Evolutionary conservation across 1,140 invertebrate species (phyloP).

Genomic region (Drosophila teissieri): DNA sequence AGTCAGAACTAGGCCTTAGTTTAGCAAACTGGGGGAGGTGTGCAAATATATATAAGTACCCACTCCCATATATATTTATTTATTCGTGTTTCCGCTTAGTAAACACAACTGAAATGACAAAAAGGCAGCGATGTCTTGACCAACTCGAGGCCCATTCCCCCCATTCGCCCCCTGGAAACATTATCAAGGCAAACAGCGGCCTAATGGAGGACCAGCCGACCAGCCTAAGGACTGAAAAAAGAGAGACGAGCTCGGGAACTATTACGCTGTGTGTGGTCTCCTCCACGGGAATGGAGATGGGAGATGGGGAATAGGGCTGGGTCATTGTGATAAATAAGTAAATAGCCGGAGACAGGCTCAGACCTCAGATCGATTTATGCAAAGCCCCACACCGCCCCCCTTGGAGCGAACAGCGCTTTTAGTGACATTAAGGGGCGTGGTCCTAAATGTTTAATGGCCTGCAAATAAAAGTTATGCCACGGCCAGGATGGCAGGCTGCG

Average conservation of each 20-base stretch:
- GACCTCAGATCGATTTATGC: constrained; percentile 72
- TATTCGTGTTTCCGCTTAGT: constrained; percentile 71
- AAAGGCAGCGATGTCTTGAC: constrained; percentile 69
- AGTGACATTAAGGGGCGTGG: constrained; percentile 70
- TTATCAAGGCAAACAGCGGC: constrained; percentile 79
- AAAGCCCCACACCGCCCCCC: constrained; percentile 21
- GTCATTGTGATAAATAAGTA: constrained; percentile 80
- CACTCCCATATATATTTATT: constrained; percentile 32
- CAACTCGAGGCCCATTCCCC: constrained; percentile 1
- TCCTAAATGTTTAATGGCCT: constrained; percentile 66
- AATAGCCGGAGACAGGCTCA: constrained; percentile 65
- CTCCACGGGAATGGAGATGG: constrained; percentile 25
- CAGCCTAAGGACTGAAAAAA: constrained; percentile 41
- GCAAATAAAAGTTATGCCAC: constrained; percentile 59
- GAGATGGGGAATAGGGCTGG: constrained; percentile 61
- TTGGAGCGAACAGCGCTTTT: constrained; percentile 50
- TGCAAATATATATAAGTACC: constrained; percentile 52
- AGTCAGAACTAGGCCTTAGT: constrained; percentile 47
- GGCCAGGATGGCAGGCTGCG: constrained; percentile 10
- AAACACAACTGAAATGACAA: constrained; percentile 81
- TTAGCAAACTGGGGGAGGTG: constrained; percentile 37
- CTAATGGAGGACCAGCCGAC: constrained; percentile 63
- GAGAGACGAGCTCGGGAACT: constrained; percentile 31
- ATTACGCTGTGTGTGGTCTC: constrained; percentile 70
- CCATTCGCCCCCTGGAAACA: constrained; percentile 42